phyloP scores from a whole-genome alignment of 2,888 invertebrate genomes.

The Allolobophora icterica region DNA sequence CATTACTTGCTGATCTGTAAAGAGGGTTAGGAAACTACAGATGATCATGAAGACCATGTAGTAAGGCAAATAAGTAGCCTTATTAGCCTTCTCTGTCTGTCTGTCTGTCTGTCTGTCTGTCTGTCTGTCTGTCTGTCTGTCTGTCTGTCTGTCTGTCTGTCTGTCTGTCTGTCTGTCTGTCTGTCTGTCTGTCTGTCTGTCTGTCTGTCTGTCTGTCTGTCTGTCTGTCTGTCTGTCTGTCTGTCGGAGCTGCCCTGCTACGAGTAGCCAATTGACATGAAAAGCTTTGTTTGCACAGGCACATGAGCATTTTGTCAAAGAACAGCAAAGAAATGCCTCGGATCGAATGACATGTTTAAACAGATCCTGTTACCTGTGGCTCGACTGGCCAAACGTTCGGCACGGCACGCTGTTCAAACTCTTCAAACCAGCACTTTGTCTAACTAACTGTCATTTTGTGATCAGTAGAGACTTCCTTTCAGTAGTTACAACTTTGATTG shows the following conservation, averaged over 20 bases:
- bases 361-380: background rate
- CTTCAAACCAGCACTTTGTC: background rate
- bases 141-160: background rate
- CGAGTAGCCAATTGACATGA: background rate
- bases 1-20: too few species aligned
- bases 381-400: background rate
- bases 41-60: background rate
- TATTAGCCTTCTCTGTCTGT: background rate
- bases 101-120: background rate
- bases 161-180: background rate
- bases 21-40: background rate
- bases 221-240: background rate
- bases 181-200: background rate
- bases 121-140: background rate
- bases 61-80: background rate
- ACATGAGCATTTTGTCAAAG: background rate
- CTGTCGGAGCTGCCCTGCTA: background rate
- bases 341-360: conserved; percentile 2
- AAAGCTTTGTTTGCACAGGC: background rate
- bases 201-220: background rate
- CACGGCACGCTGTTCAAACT: background rate
- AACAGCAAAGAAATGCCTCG: background rate
- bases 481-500: background rate
- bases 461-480: background rate
- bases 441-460: background rate